These are phyloP conservation scores for Cryptophagus acutangulus DNA, from an alignment of 2,888 invertebrate genomes.

Conservation along the genomic window DNA sequence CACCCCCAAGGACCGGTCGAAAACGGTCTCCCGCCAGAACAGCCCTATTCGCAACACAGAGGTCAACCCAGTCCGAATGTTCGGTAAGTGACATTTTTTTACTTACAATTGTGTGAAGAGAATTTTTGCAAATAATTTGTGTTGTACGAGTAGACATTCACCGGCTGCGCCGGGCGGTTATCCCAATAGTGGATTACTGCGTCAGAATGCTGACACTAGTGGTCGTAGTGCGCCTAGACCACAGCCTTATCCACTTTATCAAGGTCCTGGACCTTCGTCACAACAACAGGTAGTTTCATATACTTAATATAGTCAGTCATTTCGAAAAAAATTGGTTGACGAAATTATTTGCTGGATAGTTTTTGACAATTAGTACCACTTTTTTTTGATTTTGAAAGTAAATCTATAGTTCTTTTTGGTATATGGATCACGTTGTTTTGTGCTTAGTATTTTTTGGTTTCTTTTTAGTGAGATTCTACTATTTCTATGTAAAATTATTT, in stretches of 20 bases:
- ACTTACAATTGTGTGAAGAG: background rate
- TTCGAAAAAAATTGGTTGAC: no score
- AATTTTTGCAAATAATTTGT: conserved; percentile 1
- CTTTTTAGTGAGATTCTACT: no score
- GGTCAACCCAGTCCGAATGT: conserved; percentile 33
- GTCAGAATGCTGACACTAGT: conserved; percentile 41
- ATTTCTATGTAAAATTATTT: no score
- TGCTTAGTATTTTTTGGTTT: no score
- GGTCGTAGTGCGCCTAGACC: conserved; percentile 41
- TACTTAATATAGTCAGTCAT: no score
- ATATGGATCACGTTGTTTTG: no score
- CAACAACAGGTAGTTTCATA: conserved; percentile 36
- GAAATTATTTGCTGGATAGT: no score
- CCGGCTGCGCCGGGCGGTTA: conserved; percentile 39
- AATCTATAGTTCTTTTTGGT: no score
- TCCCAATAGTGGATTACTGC: conserved; percentile 41
- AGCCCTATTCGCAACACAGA: conserved; percentile 27
- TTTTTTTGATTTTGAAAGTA: no score
- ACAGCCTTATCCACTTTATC: conserved; percentile 40
- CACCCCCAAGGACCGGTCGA: conserved; percentile 44
- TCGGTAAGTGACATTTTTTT: conserved; percentile 22
- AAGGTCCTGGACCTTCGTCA: conserved; percentile 37
- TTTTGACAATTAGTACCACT: no score
- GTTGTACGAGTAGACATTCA: conserved; percentile 40
- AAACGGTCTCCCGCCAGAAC: conserved; percentile 50